Conservation (phyloP, 2,888 invertebrate genomes). For the Drosophila incognita region DNA sequence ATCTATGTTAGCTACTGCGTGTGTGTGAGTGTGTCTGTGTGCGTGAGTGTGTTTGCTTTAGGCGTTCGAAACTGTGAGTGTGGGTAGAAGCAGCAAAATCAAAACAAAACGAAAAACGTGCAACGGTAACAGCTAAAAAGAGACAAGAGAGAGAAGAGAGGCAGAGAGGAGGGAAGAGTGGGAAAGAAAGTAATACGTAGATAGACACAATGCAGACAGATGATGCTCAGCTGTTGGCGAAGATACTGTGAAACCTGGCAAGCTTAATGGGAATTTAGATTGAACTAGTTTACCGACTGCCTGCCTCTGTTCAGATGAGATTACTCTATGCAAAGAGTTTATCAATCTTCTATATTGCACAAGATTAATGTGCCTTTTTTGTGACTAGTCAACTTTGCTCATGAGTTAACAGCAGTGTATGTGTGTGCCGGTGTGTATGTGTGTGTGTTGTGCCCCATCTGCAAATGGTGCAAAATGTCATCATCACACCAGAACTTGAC, state of each 20-base stretch:
- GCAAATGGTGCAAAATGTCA: conserved; percentile 30
- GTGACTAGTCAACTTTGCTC: not conserved
- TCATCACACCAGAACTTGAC: conserved; percentile 29
- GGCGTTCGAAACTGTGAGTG: conserved; percentile 13
- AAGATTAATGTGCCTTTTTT: not conserved
- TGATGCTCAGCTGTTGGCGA: conserved; percentile 41
- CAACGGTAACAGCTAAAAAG: conserved; percentile 60
- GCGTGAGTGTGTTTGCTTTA: conserved; percentile 4
- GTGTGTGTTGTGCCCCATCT: conserved; percentile 8
- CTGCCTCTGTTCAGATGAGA: not conserved
- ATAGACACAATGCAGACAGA: conserved; percentile 1
- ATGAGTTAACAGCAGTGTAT: conserved; percentile 18
- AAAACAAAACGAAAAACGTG: conserved; percentile 78
- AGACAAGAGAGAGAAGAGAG: conserved; percentile 5
- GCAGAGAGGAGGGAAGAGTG: not conserved
- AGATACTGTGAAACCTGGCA: not conserved
- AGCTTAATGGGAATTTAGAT: not conserved
- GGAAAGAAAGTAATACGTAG: not conserved
- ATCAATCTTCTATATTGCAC: not conserved
- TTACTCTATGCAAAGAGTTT: not conserved
- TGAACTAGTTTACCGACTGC: not conserved
- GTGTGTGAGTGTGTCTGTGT: conserved; percentile 11
- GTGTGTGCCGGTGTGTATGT: conserved; percentile 18
- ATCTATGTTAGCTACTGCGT: conserved; percentile 42
- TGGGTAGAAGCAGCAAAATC: conserved; percentile 70